Percentiles rank a stretch among this genome's conserved stretches.
Evolutionary conservation across 2,113 vertebrate species (phyloP).

Genomic region (Tyto alba): DNA sequence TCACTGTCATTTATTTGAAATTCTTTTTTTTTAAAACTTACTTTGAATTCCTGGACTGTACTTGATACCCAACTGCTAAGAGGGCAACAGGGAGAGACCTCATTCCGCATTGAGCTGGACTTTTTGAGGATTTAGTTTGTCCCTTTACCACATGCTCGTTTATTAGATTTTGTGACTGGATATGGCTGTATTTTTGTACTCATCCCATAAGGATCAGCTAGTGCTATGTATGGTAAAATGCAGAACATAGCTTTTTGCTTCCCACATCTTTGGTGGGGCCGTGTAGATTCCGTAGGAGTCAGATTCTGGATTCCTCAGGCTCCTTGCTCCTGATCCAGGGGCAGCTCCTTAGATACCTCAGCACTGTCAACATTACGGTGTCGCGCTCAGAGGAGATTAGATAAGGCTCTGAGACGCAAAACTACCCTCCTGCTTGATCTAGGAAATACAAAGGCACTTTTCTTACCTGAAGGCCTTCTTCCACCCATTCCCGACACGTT

Average conservation of each 20-base stretch:
- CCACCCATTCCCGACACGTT: not conserved
- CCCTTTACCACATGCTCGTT: fast-evolving
- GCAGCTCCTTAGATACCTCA: not conserved
- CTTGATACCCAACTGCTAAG: not conserved
- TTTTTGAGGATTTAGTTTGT: not conserved
- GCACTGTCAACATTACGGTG: not conserved
- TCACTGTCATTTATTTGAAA: not conserved
- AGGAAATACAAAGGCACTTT: not conserved
- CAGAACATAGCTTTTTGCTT: not conserved
- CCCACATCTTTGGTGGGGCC: not conserved
- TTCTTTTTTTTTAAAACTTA: not conserved
- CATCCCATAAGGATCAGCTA: not conserved
- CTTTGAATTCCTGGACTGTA: not conserved
- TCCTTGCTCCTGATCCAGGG: not conserved
- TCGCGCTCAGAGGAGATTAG: not conserved
- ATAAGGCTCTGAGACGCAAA: not conserved
- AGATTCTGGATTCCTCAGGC: not conserved
- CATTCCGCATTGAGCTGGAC: not conserved
- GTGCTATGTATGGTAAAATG: not conserved
- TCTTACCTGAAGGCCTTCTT: not conserved
- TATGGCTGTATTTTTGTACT: not conserved
- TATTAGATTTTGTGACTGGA: not conserved
- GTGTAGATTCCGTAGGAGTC: fast-evolving
- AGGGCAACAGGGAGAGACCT: not conserved
- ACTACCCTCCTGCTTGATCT: not conserved